phyloP scores from a whole-genome alignment of 1,140 invertebrate species.

The Temnothorax longispinosus region DNA sequence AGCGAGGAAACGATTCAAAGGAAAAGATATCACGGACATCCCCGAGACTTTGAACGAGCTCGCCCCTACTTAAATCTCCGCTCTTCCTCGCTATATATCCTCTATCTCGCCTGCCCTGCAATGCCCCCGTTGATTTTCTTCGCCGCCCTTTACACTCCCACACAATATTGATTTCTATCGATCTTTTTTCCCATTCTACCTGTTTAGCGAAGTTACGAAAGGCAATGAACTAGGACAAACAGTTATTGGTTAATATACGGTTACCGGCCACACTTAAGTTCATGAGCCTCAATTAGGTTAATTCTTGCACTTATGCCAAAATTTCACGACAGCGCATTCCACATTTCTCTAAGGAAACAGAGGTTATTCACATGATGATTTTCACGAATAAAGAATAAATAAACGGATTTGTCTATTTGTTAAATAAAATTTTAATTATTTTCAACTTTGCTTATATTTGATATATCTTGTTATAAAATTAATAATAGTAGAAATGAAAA shows the following conservation, averaged over 20 bases:
- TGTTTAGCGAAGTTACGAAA: neutral
- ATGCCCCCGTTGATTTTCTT: conserved; percentile 49
- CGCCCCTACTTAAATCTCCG: conserved; percentile 47
- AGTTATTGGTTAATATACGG: neutral
- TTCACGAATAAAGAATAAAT: neutral
- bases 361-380: neutral
- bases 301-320: conserved; percentile 10
- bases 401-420: neutral
- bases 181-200: conserved; percentile 19
- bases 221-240: neutral
- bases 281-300: neutral
- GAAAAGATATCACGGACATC: conserved; percentile 59
- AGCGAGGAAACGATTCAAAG: conserved; percentile 64
- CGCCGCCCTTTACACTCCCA: conserved; percentile 7
- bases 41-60: conserved; percentile 56
- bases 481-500: neutral
- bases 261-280: neutral
- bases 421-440: neutral
- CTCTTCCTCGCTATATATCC: neutral
- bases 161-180: conserved; percentile 33
- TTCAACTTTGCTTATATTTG: neutral
- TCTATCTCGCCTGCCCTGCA: neutral
- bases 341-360: neutral
- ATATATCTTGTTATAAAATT: neutral
- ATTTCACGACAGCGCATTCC: neutral